Conservation (phyloP, 2,888 invertebrate genomes). For the Cephus pygmeus region DNA sequence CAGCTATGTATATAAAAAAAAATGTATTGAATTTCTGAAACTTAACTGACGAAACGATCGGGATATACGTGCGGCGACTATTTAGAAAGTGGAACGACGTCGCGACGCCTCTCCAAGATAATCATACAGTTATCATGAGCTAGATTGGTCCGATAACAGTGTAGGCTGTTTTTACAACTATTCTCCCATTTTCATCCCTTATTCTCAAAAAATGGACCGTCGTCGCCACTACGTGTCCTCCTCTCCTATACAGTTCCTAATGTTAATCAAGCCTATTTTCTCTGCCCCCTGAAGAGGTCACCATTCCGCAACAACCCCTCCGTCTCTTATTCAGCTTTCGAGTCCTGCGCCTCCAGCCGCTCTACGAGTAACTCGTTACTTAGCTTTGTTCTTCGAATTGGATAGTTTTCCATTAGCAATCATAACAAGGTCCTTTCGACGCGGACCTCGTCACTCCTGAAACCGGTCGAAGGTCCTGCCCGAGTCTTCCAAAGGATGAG, state of each 20-base stretch:
- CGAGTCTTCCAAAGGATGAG: constrained; percentile 38
- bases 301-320: constrained; percentile 14
- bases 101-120: too few relatives aligned
- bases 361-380: constrained; percentile 56
- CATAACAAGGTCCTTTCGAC: constrained; percentile 60
- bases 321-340: constrained; percentile 26
- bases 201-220: too few relatives aligned
- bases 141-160: too few relatives aligned
- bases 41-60: background rate
- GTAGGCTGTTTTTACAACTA: too few relatives aligned
- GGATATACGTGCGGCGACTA: background rate
- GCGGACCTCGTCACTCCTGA: constrained; percentile 43
- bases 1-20: background rate
- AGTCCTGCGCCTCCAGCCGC: background rate
- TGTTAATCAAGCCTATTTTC: constrained; percentile 50
- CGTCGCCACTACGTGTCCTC: background rate
- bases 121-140: too few relatives aligned
- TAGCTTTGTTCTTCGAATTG: constrained; percentile 63
- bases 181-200: too few relatives aligned
- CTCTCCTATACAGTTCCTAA: constrained; percentile 32
- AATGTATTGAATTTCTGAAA: background rate
- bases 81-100: background rate
- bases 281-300: constrained; percentile 16
- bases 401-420: constrained; percentile 64
- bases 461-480: constrained; percentile 26